phyloP scores from a whole-genome alignment of 2,888 invertebrate species.

The Teleogryllus oceanicus region DNA sequence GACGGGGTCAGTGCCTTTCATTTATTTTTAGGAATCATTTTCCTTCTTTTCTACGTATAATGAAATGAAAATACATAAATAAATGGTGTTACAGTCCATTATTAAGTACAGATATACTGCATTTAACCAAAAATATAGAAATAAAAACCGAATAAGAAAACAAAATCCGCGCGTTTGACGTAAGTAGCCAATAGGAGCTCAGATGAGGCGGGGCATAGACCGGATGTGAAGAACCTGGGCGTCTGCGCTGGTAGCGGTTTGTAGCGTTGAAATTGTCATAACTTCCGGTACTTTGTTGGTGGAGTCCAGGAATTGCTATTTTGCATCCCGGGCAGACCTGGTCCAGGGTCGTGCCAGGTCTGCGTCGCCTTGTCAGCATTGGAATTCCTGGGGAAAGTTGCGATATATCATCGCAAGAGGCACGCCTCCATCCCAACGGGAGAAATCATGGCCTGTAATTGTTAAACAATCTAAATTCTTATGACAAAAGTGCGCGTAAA shows the following conservation, averaged over 20 bases:
- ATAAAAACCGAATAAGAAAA: background rate
- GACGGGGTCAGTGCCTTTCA: background rate
- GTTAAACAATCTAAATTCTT: background rate
- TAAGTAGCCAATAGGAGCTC: background rate
- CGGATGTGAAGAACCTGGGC: background rate
- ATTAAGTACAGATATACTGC: background rate
- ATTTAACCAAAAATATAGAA: background rate
- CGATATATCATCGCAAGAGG: too few species aligned
- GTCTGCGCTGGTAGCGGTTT: slow-evolving; percentile 8
- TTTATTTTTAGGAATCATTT: too few species aligned
- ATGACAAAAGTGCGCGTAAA: slow-evolving; percentile 9
- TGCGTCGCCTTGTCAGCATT: background rate
- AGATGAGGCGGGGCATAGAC: background rate
- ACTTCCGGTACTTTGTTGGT: slow-evolving; percentile 7
- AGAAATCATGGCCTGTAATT: background rate
- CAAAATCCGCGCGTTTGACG: background rate
- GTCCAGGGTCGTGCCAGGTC: slow-evolving; percentile 7
- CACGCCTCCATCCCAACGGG: too few species aligned
- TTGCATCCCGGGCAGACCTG: slow-evolving; percentile 18
- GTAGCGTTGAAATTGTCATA: slow-evolving; percentile 9
- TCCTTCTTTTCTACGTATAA: too few species aligned
- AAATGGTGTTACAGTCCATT: too few species aligned
- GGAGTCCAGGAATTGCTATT: slow-evolving; percentile 4
- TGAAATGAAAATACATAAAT: too few species aligned
- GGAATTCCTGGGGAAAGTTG: too few species aligned